These are phyloP conservation scores for Onychomys torridus DNA, from an alignment of 2,797 vertebrate species.

Conservation along the genomic window DNA sequence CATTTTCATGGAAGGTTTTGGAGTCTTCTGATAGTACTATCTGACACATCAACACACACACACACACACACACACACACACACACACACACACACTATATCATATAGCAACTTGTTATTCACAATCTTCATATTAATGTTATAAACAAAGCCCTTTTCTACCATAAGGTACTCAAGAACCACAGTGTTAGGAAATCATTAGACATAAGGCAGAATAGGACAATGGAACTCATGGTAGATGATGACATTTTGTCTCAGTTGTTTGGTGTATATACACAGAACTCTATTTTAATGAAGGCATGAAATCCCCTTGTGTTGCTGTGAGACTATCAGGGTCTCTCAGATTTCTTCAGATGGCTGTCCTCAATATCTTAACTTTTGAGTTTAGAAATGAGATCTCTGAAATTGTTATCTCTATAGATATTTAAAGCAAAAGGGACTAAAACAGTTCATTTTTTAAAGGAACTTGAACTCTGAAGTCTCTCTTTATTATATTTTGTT, in stretches of 20 bases:
- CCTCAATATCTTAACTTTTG: background rate
- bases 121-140: background rate
- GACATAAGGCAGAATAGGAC: background rate
- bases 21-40: background rate
- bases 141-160: background rate
- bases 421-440: background rate
- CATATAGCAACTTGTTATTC: background rate
- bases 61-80: background rate
- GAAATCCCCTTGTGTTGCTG: background rate
- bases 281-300: background rate
- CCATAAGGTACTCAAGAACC: background rate
- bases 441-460: background rate
- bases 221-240: background rate
- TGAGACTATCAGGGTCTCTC: background rate
- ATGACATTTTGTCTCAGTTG: background rate
- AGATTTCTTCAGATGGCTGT: background rate
- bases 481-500: background rate
- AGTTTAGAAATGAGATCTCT: background rate
- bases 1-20: accelerated
- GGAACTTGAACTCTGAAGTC: background rate
- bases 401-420: background rate
- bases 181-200: background rate
- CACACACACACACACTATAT: background rate
- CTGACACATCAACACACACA: background rate
- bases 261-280: background rate